phyloP scores from a whole-genome alignment of 2,797 vertebrate species.

The Scyliorhinus canicula region DNA sequence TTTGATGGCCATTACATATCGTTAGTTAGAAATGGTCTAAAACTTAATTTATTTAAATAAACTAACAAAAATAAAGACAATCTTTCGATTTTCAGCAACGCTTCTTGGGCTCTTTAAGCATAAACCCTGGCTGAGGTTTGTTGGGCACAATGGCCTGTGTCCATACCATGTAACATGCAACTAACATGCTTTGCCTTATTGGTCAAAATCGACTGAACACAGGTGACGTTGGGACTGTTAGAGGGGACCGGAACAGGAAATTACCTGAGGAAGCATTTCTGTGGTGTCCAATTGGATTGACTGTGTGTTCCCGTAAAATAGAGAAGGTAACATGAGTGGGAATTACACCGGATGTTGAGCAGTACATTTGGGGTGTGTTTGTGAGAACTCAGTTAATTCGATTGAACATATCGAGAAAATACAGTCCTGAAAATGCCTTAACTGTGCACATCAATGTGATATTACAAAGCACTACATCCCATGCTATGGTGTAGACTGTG shows the following conservation, averaged over 20 bases:
- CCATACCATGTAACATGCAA: neutral
- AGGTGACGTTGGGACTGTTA: neutral
- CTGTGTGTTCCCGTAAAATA: neutral
- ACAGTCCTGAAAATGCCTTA: neutral
- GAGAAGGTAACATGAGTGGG: neutral
- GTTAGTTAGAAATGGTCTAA: neutral
- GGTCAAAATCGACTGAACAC: neutral
- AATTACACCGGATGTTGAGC: neutral
- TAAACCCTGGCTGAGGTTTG: neutral
- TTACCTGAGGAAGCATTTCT: neutral
- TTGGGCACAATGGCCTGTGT: neutral
- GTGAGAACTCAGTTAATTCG: neutral
- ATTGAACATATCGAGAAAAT: neutral
- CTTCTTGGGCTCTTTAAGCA: neutral
- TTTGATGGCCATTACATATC: neutral
- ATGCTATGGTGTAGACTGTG: neutral
- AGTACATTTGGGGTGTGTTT: neutral
- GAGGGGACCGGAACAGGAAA: neutral
- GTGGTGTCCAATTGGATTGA: neutral
- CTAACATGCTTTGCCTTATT: neutral
- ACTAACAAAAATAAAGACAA: neutral
- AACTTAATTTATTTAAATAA: neutral
- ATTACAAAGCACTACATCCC: neutral
- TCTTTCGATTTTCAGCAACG: neutral
- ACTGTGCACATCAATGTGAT: neutral